A percentile compares a stretch with the other conserved stretches of the same genome.
These are phyloP conservation scores for Drosophila nikananu DNA, from an alignment of 1,140 invertebrate species.

Conservation along the genomic window DNA sequence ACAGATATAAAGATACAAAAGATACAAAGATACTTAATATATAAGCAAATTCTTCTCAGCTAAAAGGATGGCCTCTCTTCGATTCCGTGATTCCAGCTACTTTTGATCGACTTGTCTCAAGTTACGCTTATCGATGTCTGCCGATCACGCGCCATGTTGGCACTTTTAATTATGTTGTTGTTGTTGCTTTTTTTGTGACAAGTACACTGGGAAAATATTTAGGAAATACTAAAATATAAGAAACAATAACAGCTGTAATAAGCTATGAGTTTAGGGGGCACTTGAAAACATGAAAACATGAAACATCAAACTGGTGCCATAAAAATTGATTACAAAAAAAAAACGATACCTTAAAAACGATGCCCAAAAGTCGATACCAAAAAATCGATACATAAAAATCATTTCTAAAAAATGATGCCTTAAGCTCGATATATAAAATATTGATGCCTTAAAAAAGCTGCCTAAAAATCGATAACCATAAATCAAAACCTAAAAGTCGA, in stretches of 20 bases:
- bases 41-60: background rate
- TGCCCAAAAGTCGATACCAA: background rate
- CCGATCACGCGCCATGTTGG: constrained; percentile 79
- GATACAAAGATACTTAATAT: background rate
- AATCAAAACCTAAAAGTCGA: no score
- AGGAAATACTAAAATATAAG: background rate
- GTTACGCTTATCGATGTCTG: constrained; percentile 72
- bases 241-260: background rate
- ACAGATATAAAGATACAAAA: background rate
- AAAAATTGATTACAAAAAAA: no score
- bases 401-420: no score
- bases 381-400: background rate
- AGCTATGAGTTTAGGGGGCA: no score
- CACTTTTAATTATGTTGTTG: constrained; percentile 80
- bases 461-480: no score
- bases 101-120: constrained; percentile 43
- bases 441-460: no score
- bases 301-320: no score
- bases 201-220: background rate
- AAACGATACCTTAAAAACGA: background rate
- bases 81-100: constrained; percentile 15
- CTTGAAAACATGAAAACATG: no score
- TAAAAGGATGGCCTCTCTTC: constrained; percentile 19
- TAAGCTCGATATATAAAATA: no score
- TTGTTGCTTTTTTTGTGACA: constrained; percentile 9